Evolutionary conservation across 2,113 vertebrate genomes (phyloP).

Genomic region (Dissostichus mawsoni): DNA sequence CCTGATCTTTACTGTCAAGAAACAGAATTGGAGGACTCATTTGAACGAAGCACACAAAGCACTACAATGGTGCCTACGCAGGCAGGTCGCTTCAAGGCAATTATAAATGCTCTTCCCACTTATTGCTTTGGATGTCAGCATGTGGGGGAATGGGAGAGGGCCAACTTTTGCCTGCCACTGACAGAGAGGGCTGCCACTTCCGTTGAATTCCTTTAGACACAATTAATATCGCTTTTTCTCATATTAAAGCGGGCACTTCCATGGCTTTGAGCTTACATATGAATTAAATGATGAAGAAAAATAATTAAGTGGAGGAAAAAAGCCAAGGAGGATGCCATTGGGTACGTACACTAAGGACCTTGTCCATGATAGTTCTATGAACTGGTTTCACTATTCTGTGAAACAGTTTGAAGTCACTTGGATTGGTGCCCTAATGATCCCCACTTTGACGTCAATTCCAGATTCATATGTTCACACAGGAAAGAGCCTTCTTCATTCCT

Average conservation of each 20-base stretch:
- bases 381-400: background rate
- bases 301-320: slow-evolving; percentile 21
- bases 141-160: slow-evolving; percentile 57
- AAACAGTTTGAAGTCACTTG: background rate
- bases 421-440: background rate
- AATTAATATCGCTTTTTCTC: slow-evolving; percentile 68
- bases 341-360: slow-evolving; percentile 12
- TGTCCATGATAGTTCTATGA: background rate
- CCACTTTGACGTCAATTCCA: slow-evolving; percentile 18
- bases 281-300: slow-evolving; percentile 54
- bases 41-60: slow-evolving; percentile 57
- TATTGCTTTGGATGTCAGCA: slow-evolving; percentile 72
- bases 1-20: slow-evolving; percentile 65
- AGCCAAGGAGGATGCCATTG: background rate
- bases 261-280: slow-evolving; percentile 55
- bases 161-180: slow-evolving; percentile 59
- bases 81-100: slow-evolving; percentile 68
- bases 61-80: slow-evolving; percentile 53
- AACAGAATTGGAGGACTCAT: slow-evolving; percentile 62
- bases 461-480: slow-evolving; percentile 3
- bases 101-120: slow-evolving; percentile 68
- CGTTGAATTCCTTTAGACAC: slow-evolving; percentile 62
- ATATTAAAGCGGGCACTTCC: slow-evolving; percentile 53
- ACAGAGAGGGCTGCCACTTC: slow-evolving; percentile 63
- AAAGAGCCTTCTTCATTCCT: background rate